phyloP scores from a whole-genome alignment of 2,888 invertebrate genomes.

The Trissoscelio sp. region DNA sequence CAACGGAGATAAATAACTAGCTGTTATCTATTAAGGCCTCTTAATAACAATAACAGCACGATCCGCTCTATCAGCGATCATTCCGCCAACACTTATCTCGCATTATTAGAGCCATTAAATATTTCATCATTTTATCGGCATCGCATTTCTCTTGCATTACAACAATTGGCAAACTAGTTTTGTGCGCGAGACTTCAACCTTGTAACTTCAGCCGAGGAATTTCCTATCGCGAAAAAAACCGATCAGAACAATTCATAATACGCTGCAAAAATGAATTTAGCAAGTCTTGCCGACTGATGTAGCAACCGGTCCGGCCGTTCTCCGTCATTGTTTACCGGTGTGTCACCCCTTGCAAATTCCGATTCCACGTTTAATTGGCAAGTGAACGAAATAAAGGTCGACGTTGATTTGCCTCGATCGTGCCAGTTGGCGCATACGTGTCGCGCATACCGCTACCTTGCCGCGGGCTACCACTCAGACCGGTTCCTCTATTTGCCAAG shows the following conservation, averaged over 20 bases:
- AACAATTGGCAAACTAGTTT: constrained; percentile 61
- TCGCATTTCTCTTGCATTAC: constrained; percentile 54
- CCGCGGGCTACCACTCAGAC: constrained; percentile 73
- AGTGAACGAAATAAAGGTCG: constrained; percentile 66
- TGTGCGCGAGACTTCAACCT: constrained; percentile 37
- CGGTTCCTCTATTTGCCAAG: constrained; percentile 74
- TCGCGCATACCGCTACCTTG: constrained; percentile 75
- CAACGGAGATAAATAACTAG: constrained; percentile 39
- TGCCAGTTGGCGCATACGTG: constrained; percentile 51
- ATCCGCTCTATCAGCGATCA: constrained; percentile 51
- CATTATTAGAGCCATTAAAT: constrained; percentile 54
- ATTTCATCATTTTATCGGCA: constrained; percentile 63
- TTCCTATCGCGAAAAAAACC: constrained; percentile 32
- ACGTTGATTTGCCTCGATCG: constrained; percentile 50
- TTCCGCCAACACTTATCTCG: constrained; percentile 37
- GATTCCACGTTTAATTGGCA: constrained; percentile 45
- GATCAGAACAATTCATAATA: constrained; percentile 27
- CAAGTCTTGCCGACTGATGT: too few species aligned
- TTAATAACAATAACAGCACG: constrained; percentile 52
- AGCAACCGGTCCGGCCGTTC: constrained; percentile 47
- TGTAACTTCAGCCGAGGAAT: constrained; percentile 52
- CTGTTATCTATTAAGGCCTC: constrained; percentile 51
- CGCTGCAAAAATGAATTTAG: constrained; percentile 26
- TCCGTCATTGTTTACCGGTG: constrained; percentile 52
- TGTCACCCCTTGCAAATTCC: constrained; percentile 48